These are phyloP conservation scores for Corvus hawaiiensis DNA, from an alignment of 2,113 vertebrate species.

Conservation along the genomic window DNA sequence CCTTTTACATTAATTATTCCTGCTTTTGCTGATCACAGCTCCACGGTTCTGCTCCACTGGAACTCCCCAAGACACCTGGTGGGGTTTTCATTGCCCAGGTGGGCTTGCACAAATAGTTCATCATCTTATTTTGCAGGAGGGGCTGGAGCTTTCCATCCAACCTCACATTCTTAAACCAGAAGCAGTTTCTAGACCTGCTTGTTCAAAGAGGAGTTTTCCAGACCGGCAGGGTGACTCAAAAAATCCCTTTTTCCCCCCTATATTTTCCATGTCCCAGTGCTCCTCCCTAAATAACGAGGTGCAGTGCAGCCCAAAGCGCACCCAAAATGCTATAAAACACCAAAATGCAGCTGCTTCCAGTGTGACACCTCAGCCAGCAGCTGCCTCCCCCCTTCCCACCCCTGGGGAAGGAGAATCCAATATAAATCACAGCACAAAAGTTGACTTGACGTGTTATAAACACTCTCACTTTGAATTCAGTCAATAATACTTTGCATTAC, in stretches of 20 bases:
- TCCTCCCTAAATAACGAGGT: neutral
- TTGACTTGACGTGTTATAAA: neutral
- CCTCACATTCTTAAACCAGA: neutral
- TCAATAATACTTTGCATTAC: constrained; percentile 9
- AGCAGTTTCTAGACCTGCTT: neutral
- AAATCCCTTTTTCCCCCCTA: neutral
- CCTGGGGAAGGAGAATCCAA: neutral
- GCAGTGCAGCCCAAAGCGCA: neutral
- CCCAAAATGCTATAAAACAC: neutral
- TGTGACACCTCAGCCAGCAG: neutral
- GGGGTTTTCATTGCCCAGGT: neutral
- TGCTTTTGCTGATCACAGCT: neutral
- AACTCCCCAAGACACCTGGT: neutral
- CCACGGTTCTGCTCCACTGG: neutral
- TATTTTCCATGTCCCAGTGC: neutral
- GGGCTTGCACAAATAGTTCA: neutral
- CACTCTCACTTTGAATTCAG: neutral
- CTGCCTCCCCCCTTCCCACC: neutral
- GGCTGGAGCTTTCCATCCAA: neutral
- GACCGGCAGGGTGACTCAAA: neutral
- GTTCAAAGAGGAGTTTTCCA: neutral
- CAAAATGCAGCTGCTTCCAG: neutral
- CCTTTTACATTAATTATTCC: neutral
- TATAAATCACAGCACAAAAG: neutral
- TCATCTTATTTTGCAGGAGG: neutral